These are phyloP conservation scores for Heliconius nattereri DNA, from an alignment of 1,140 invertebrate species.

Conservation along the genomic window DNA sequence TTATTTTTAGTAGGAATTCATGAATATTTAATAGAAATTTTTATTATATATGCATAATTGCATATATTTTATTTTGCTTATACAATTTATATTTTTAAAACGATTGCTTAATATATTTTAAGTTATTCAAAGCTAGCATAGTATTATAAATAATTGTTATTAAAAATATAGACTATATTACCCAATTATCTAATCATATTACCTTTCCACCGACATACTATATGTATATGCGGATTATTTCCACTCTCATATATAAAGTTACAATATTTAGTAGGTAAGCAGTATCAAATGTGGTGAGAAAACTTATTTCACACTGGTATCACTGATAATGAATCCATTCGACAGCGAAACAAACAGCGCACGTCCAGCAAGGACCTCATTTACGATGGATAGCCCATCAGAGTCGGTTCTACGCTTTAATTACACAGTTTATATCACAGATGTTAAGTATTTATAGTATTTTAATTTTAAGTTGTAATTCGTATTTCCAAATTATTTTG, in stretches of 20 bases:
- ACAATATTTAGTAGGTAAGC: constrained; percentile 25
- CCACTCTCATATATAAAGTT: constrained; percentile 12
- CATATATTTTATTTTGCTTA: too few species aligned
- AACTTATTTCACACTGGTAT: constrained; percentile 42
- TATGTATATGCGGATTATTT: constrained; percentile 21
- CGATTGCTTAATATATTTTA: too few species aligned
- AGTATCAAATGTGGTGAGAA: constrained; percentile 27
- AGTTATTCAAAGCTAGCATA: too few species aligned
- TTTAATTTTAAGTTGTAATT: neutral
- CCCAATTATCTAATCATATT: neutral
- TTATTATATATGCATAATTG: neutral
- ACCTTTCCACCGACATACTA: neutral
- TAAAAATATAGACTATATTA: neutral
- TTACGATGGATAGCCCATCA: constrained; percentile 68
- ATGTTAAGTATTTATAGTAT: constrained; percentile 51
- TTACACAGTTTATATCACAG: constrained; percentile 53
- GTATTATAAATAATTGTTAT: too few species aligned
- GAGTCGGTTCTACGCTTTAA: constrained; percentile 67
- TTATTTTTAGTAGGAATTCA: neutral
- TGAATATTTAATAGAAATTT: neutral
- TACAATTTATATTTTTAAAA: too few species aligned
- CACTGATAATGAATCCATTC: constrained; percentile 56
- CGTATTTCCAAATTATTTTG: too few species aligned
- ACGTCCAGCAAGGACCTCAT: constrained; percentile 64
- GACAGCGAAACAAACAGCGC: constrained; percentile 64